phyloP scores from a whole-genome alignment of 2,888 invertebrate species.

The Nezara viridula region DNA sequence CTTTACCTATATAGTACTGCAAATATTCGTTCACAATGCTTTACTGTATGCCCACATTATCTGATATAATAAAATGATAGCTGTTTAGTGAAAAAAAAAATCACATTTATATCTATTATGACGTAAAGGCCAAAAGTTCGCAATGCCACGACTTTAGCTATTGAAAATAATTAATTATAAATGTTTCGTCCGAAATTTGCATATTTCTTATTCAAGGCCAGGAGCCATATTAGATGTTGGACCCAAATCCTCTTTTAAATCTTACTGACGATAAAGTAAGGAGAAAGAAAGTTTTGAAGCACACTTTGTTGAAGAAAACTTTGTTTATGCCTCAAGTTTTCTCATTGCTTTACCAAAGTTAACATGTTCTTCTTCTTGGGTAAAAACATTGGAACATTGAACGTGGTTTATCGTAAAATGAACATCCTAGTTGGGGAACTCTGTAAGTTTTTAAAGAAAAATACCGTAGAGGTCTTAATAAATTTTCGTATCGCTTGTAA shows the following conservation, averaged over 20 bases:
- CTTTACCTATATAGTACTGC: too few relatives aligned
- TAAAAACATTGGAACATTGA: neutral
- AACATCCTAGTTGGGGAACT: neutral
- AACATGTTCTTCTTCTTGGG: neutral
- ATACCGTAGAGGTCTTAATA: neutral
- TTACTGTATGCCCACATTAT: too few relatives aligned
- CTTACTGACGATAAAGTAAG: constrained; percentile 34
- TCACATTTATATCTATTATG: too few relatives aligned
- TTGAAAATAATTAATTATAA: neutral
- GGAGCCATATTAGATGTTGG: neutral
- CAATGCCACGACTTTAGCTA: neutral
- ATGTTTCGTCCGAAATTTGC: neutral
- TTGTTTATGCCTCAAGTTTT: constrained; percentile 33
- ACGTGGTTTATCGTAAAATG: neutral
- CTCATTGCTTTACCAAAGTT: constrained; percentile 3
- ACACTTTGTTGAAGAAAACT: constrained; percentile 13
- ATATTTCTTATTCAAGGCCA: neutral
- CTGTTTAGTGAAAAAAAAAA: too few relatives aligned
- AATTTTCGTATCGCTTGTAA: neutral
- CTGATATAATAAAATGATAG: too few relatives aligned
- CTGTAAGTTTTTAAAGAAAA: neutral
- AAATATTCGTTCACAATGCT: too few relatives aligned
- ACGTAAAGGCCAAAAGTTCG: too few relatives aligned
- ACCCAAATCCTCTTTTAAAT: constrained; percentile 25
- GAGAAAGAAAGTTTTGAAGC: neutral